phyloP scores from a whole-genome alignment of 2,888 invertebrate genomes.

The Lasioglossum pauxillum region DNA sequence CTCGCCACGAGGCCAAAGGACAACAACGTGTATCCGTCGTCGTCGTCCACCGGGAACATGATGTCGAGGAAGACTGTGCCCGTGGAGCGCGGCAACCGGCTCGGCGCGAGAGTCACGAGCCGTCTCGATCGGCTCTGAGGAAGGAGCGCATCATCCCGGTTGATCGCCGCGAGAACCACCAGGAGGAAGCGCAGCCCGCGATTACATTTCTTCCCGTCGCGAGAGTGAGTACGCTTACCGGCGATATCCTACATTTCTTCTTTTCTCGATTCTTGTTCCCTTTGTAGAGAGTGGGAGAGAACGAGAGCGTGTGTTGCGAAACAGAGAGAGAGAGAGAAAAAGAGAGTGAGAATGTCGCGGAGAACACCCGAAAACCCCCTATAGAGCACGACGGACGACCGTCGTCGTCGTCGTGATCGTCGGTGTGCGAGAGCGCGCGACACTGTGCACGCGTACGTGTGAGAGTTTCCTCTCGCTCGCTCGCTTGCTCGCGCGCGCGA shows the following conservation, averaged over 20 bases:
- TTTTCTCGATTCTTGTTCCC: not conserved
- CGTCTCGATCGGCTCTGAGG: constrained; percentile 54
- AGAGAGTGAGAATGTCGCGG: not conserved
- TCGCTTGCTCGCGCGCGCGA: constrained; percentile 42
- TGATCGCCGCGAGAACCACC: constrained; percentile 25
- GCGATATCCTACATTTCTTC: not conserved
- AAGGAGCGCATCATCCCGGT: constrained; percentile 34
- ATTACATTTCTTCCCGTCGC: constrained; percentile 49
- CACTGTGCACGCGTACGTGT: constrained; percentile 1
- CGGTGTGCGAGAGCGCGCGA: constrained; percentile 11
- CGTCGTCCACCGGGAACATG: constrained; percentile 2
- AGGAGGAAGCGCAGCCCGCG: constrained; percentile 45
- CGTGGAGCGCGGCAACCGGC: constrained; percentile 60
- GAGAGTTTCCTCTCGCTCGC: constrained; percentile 34
- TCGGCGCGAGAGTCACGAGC: constrained; percentile 60
- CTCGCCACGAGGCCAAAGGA: constrained; percentile 11
- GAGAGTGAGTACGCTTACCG: constrained; percentile 64
- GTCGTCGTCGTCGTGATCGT: not conserved
- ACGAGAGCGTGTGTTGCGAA: not conserved
- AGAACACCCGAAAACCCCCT: constrained; percentile 11
- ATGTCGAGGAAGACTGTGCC: constrained; percentile 58
- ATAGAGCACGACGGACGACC: not conserved
- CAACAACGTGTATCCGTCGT: constrained; percentile 2
- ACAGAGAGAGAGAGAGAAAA: not conserved
- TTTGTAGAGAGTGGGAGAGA: not conserved